Percentiles rank a stretch among this genome's conserved stretches.
Conservation (phyloP, 2,888 invertebrate genomes). For the Hirudinaria manillensis region DNA sequence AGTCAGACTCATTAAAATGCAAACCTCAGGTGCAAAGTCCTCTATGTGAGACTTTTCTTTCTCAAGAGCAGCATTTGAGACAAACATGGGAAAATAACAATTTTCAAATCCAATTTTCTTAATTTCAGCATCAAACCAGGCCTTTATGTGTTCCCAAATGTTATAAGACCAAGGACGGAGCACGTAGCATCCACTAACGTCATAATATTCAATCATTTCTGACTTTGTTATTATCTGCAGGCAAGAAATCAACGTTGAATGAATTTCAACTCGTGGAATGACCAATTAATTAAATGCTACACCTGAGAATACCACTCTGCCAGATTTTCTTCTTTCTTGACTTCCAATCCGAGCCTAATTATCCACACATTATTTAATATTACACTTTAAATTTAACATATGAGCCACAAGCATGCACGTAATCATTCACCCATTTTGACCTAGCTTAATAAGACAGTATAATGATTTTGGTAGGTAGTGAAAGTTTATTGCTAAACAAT, state of each 20-base stretch:
- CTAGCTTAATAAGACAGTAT: not conserved
- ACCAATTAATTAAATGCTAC: not conserved
- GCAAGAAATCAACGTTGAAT: not conserved
- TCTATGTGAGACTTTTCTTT: conserved; percentile 93
- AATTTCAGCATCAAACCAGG: conserved; percentile 78
- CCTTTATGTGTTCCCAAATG: conserved; percentile 86
- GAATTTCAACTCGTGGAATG: not conserved
- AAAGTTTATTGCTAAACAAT: too few relatives aligned
- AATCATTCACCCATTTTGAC: not conserved
- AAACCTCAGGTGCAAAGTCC: conserved; percentile 95
- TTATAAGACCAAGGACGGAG: conserved; percentile 92
- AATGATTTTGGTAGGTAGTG: not conserved
- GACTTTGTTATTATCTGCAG: conserved; percentile 76
- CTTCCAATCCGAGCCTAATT: conserved; percentile 74
- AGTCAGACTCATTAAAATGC: not conserved
- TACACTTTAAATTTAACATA: not conserved
- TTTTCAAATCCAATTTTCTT: conserved; percentile 88
- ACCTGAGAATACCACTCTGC: conserved; percentile 97
- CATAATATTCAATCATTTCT: conserved; percentile 98
- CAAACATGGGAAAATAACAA: conserved; percentile 97
- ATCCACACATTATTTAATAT: not conserved
- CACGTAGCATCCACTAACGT: conserved; percentile 97
- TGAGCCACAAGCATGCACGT: not conserved
- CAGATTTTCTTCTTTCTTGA: conserved; percentile 82
- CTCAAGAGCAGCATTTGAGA: conserved; percentile 80